phyloP scores from a whole-genome alignment of 2,113 vertebrate genomes.

The Ramphastos sulfuratus region DNA sequence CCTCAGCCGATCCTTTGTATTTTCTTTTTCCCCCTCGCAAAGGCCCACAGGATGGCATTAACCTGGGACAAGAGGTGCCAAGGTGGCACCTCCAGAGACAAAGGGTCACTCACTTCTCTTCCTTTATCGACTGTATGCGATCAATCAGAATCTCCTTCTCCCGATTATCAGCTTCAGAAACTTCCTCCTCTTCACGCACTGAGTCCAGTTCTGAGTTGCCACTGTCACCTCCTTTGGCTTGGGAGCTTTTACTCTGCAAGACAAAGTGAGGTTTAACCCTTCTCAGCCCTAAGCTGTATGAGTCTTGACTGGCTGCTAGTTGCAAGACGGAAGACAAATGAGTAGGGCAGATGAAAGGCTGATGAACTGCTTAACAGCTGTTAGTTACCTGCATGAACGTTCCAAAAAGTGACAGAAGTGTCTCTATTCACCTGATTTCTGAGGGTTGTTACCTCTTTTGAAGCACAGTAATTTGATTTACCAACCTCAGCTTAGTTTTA shows the following conservation, averaged over 20 bases:
- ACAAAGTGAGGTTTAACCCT: background rate
- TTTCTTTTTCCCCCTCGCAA: background rate
- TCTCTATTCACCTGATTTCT: background rate
- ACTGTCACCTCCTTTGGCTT: conserved; percentile 4
- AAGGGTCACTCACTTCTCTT: conserved; percentile 87
- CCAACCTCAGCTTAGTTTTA: conserved; percentile 2
- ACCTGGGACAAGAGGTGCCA: background rate
- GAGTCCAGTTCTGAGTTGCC: conserved; percentile 69
- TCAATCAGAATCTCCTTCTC: conserved; percentile 88
- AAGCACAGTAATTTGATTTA: background rate
- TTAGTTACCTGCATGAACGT: background rate
- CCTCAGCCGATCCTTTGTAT: background rate
- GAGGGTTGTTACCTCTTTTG: background rate
- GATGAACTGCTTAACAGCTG: background rate
- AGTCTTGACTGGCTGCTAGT: background rate
- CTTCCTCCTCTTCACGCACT: conserved; percentile 82
- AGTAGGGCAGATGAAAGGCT: background rate
- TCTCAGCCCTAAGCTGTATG: background rate
- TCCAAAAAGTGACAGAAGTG: background rate
- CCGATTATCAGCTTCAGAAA: conserved; percentile 80
- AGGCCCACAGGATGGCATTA: background rate
- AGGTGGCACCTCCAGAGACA: background rate
- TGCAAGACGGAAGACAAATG: background rate
- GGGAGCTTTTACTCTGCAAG: conserved; percentile 74
- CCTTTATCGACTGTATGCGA: conserved; percentile 93